Conservation (phyloP, 2,888 invertebrate species). For the Amiota communis region DNA sequence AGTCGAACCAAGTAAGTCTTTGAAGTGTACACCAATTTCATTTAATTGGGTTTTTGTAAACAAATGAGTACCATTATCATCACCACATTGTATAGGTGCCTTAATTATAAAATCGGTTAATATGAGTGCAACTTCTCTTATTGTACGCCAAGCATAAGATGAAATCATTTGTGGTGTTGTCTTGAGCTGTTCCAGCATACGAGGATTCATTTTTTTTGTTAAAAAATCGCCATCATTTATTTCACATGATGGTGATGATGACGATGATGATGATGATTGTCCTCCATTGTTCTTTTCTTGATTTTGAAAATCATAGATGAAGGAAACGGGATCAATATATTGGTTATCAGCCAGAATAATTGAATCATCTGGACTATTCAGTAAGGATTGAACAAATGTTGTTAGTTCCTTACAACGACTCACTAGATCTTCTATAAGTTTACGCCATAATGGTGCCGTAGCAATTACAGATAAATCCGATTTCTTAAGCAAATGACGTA, state of each 20-base stretch:
- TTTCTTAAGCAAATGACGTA: constrained; percentile 77
- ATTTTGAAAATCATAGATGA: no score
- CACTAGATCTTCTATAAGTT: constrained; percentile 76
- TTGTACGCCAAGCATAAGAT: constrained; percentile 93
- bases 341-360: constrained; percentile 75
- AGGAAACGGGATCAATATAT: not conserved
- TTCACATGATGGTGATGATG: constrained; percentile 37
- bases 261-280: constrained; percentile 39
- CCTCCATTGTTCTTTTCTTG: no score
- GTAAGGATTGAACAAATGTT: constrained; percentile 81
- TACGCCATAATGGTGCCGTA: constrained; percentile 75
- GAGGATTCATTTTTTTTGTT: constrained; percentile 29
- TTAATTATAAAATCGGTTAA: constrained; percentile 78
- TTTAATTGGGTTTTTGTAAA: constrained; percentile 73
- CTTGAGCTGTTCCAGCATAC: constrained; percentile 69
- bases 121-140: constrained; percentile 88
- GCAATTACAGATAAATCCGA: constrained; percentile 73
- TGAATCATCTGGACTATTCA: constrained; percentile 80
- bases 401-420: constrained; percentile 77
- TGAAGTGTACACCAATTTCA: constrained; percentile 80
- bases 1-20: constrained; percentile 80
- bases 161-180: constrained; percentile 88
- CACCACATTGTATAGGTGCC: constrained; percentile 72
- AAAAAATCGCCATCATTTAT: constrained; percentile 35
- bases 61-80: constrained; percentile 39